Percentiles rank a stretch among this genome's conserved stretches.
These are phyloP conservation scores for Acipenser oxyrinchus DNA, from an alignment of 2,797 vertebrate species.

Conservation along the genomic window DNA sequence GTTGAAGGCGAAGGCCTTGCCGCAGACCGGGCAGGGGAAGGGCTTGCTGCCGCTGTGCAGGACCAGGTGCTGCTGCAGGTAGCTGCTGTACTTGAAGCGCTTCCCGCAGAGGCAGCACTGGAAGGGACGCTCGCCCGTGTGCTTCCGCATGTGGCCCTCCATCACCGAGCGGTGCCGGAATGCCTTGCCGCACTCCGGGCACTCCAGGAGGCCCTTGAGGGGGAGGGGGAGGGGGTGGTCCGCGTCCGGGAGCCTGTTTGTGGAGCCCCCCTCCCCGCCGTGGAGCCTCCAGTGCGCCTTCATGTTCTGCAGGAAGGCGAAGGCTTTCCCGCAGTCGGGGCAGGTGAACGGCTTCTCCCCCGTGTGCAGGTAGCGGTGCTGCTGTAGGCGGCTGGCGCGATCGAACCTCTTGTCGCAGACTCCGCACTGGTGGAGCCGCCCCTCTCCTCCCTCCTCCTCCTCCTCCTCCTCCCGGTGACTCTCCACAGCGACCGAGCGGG, in stretches of 20 bases:
- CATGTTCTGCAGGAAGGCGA: slow-evolving; percentile 68
- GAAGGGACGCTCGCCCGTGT: slow-evolving; percentile 65
- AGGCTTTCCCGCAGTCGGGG: slow-evolving; percentile 59
- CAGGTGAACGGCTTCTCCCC: slow-evolving; percentile 66
- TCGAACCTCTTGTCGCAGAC: slow-evolving; percentile 64
- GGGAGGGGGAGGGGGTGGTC: slow-evolving; percentile 13
- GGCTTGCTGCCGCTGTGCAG: slow-evolving; percentile 70
- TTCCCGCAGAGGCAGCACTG: slow-evolving; percentile 66
- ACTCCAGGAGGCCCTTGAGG: slow-evolving; percentile 42
- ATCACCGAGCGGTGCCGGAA: slow-evolving; percentile 68
- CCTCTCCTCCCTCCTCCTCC: slow-evolving; percentile 6
- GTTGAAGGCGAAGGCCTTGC: slow-evolving; percentile 67
- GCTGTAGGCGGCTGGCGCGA: slow-evolving; percentile 62
- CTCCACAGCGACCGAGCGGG: slow-evolving; percentile 60
- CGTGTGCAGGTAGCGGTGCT: slow-evolving; percentile 68
- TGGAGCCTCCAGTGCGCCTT: slow-evolving; percentile 66
- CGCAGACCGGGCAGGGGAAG: slow-evolving; percentile 66
- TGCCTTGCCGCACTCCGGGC: slow-evolving; percentile 58
- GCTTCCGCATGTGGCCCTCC: slow-evolving; percentile 68
- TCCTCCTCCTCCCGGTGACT: slow-evolving; percentile 62
- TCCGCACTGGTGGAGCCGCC: slow-evolving; percentile 48
- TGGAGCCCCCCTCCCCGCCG: slow-evolving; percentile 26
- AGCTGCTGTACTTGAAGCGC: slow-evolving; percentile 64
- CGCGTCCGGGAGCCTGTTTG: slow-evolving; percentile 17
- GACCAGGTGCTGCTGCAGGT: slow-evolving; percentile 66